Base-by-base conservation (phyloP, 2,888 invertebrate species). In the Endotricha flammealis region DNA sequence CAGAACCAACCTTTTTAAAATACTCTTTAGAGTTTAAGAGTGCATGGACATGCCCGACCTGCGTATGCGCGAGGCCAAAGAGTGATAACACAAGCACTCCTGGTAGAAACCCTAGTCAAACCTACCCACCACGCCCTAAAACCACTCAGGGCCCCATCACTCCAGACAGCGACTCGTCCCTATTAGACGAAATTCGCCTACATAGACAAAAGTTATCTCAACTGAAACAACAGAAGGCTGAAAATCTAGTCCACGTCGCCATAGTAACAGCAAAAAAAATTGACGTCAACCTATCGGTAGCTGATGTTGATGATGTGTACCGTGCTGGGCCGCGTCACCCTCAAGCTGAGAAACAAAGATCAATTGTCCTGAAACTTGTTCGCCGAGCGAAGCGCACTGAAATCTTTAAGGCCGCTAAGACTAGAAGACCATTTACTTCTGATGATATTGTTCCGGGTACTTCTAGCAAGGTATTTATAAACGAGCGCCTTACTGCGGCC, bases 241-340 rank as follows among this genome's bases (percentile, higher is more conserved):
- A 29, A 29, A 29, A 29, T n/a, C 29, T 29, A 10, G 7, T 7
- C n/a, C 29, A 29, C 14, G 8, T 29, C 14, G 11, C 13, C 9
- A 20, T 12, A 16, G 4, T 20, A 4, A 31, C 11, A 13, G 12
- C 13, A 7, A 29, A 29, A 11, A 29, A 12, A n/a, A 29, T 29
- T 12, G 29, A 11, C 4, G 25, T 29, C 8, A 13, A 29, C 8
- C 11, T 29, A 12, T 14, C 29, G 2, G 12, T 4, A 5, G 7
- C 29, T 4, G 29, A 13, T 12, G 3, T 29, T n/a, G 29, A 29
- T 12, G 12, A 12, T 11, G 11, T 29, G 7, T 7, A 12, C 13
- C 11, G 29, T 12, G 29, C 14, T 3, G 29, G 29, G 6, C 29
- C 29, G 8, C 11, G 29, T 6, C 29, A 13, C 29, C n/a, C 13